Evolutionary conservation across 1,140 invertebrate genomes (phyloP).

Genomic region (Solen grandis): DNA sequence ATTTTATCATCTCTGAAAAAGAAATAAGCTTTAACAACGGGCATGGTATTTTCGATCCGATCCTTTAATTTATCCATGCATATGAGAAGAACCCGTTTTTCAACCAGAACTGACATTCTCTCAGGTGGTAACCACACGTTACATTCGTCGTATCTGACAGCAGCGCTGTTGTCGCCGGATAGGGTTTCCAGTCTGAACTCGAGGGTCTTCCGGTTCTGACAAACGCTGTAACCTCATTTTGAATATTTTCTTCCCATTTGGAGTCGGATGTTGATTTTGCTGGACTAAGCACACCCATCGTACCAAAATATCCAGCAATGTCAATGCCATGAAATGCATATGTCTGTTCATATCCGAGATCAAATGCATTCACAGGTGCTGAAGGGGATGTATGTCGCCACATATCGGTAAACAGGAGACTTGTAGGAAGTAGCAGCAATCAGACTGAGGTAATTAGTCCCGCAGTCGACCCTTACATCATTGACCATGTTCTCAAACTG

Average conservation of each 20-base stretch:
- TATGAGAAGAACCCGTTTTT: constrained; percentile 48
- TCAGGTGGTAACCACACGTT: constrained; percentile 6
- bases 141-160: constrained; percentile 11
- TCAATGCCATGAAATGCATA: constrained; percentile 64
- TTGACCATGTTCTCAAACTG: constrained; percentile 28
- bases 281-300: constrained; percentile 11
- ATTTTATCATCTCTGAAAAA: too few relatives aligned
- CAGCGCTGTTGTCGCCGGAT: neutral
- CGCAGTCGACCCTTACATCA: constrained; percentile 33
- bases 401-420: constrained; percentile 42
- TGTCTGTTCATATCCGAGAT: neutral
- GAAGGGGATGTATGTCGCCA: constrained; percentile 31
- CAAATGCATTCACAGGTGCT: neutral
- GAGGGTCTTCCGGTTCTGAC: neutral
- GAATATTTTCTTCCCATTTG: constrained; percentile 4
- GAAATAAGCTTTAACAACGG: too few relatives aligned
- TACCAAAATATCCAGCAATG: constrained; percentile 55
- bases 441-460: constrained; percentile 27
- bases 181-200: constrained; percentile 5
- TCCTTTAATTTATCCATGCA: constrained; percentile 54
- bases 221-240: constrained; percentile 16
- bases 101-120: constrained; percentile 47
- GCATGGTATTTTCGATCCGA: too few relatives aligned
- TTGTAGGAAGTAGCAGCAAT: neutral
- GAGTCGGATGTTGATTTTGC: constrained; percentile 7